Evolutionary conservation across 1,140 invertebrate species (phyloP).

Genomic region (Drosophila navojoa): DNA sequence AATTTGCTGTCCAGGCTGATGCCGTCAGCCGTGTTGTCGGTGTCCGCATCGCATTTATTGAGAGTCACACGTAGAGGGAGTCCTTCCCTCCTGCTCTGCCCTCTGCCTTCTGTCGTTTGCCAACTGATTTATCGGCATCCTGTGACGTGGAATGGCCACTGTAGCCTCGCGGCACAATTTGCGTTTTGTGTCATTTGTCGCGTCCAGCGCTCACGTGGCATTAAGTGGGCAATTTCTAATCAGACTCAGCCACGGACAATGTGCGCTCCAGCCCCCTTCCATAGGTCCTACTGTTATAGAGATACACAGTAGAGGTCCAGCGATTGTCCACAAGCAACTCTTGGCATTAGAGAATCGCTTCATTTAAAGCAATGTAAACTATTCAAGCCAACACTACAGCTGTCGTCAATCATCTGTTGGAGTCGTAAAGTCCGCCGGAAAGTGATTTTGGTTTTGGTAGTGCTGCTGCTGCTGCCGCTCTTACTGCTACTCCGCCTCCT

Average conservation of each 20-base stretch:
- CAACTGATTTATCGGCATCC: slow-evolving; percentile 23
- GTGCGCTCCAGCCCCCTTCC: neutral
- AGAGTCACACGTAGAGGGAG: neutral
- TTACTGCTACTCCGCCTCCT: neutral
- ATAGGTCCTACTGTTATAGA: neutral
- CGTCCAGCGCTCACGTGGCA: neutral
- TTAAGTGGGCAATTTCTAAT: slow-evolving; percentile 39
- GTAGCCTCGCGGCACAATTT: slow-evolving; percentile 20
- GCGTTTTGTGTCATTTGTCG: slow-evolving; percentile 25
- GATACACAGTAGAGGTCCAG: neutral
- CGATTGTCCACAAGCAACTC: no score
- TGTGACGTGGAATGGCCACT: slow-evolving; percentile 13
- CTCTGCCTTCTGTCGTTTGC: neutral
- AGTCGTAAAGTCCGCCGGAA: slow-evolving; percentile 17
- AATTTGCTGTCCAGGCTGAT: slow-evolving; percentile 36
- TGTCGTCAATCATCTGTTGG: slow-evolving; percentile 28
- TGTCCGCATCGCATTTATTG: slow-evolving; percentile 9
- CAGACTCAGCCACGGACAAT: slow-evolving; percentile 7
- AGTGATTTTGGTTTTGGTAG: neutral
- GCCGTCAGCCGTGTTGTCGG: neutral
- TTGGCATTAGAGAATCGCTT: no score
- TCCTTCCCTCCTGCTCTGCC: neutral
- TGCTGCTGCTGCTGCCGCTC: neutral
- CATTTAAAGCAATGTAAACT: neutral
- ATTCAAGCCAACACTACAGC: neutral